Evolutionary conservation across 2,888 invertebrate species (phyloP).

Genomic region (Sarcophaga caerulescens): DNA sequence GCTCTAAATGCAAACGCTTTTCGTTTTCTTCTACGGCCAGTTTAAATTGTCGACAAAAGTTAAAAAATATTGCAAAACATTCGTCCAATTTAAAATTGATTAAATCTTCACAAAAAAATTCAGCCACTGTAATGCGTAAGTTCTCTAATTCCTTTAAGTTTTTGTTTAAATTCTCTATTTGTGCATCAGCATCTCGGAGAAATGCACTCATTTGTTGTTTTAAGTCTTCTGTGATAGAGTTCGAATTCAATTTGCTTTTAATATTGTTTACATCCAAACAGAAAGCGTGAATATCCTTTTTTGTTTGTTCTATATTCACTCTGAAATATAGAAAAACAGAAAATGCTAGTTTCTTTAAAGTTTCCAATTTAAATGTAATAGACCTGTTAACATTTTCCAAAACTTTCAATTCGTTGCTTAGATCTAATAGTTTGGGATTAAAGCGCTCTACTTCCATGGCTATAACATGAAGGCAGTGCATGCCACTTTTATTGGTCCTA

Average conservation of each 20-base stretch:
- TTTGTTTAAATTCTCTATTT: constrained; percentile 88
- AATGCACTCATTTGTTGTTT: constrained; percentile 94
- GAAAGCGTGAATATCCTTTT: constrained; percentile 91
- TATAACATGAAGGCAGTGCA: constrained; percentile 97
- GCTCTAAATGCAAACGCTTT: constrained; percentile 90
- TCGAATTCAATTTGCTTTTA: constrained; percentile 88
- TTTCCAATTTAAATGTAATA: not conserved
- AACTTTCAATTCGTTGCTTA: constrained; percentile 91
- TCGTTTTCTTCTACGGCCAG: constrained; percentile 93
- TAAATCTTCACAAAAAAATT: constrained; percentile 97
- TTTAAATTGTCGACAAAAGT: constrained; percentile 93
- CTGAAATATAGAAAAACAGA: constrained; percentile 80
- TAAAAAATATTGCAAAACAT: constrained; percentile 93
- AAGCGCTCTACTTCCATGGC: constrained; percentile 96
- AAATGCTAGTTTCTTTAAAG: not conserved
- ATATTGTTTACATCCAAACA: constrained; percentile 90
- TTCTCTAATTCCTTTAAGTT: constrained; percentile 92
- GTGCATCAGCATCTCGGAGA: constrained; percentile 87
- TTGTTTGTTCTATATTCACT: constrained; percentile 93
- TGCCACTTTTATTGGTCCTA: constrained; percentile 96
- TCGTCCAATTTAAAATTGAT: constrained; percentile 95
- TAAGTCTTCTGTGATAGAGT: constrained; percentile 90
- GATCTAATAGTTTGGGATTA: constrained; percentile 89
- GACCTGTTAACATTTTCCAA: constrained; percentile 97
- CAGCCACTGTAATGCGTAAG: constrained; percentile 89